These are phyloP conservation scores for Dromiciops gliroides DNA, from an alignment of 2,113 vertebrate species.

Conservation along the genomic window DNA sequence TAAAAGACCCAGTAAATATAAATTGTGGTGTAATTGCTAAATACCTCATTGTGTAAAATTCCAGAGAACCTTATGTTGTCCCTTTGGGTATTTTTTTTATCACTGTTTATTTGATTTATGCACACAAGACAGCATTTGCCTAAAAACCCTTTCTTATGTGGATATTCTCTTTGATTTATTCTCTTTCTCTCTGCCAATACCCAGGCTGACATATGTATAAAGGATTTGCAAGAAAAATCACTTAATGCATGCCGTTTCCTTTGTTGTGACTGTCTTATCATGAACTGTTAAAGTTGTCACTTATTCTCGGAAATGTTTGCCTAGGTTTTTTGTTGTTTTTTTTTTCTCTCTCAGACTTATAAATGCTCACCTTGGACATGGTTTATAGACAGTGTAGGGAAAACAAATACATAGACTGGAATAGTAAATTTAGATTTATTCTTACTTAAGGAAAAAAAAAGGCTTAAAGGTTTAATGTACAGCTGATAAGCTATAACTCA, in stretches of 20 bases:
- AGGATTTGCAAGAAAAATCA: slow-evolving; percentile 75
- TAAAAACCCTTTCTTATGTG: slow-evolving; percentile 71
- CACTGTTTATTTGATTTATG: slow-evolving; percentile 74
- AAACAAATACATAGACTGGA: slow-evolving; percentile 75
- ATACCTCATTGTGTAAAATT: slow-evolving; percentile 62
- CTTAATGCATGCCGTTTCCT: slow-evolving; percentile 62
- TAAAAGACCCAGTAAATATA: slow-evolving; percentile 51
- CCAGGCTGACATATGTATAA: slow-evolving; percentile 67
- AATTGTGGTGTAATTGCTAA: slow-evolving; percentile 58
- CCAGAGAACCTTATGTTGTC: slow-evolving; percentile 50
- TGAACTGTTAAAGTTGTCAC: slow-evolving; percentile 66
- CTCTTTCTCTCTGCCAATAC: slow-evolving; percentile 70
- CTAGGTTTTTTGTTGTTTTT: slow-evolving; percentile 15
- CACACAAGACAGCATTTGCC: slow-evolving; percentile 68
- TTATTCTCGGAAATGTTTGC: slow-evolving; percentile 62
- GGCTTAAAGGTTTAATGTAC: slow-evolving; percentile 75
- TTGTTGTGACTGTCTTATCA: slow-evolving; percentile 69
- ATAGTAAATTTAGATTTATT: slow-evolving; percentile 78
- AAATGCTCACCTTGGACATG: slow-evolving; percentile 67
- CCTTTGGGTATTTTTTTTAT: slow-evolving; percentile 57
- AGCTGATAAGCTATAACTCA: slow-evolving; percentile 71
- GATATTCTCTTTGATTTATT: slow-evolving; percentile 75
- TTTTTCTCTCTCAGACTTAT: slow-evolving; percentile 65
- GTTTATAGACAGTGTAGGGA: slow-evolving; percentile 66
- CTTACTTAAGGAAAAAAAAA: slow-evolving; percentile 71